Conservation (phyloP, 2,888 invertebrate genomes). For the Marasmarcha lunaedactyla region DNA sequence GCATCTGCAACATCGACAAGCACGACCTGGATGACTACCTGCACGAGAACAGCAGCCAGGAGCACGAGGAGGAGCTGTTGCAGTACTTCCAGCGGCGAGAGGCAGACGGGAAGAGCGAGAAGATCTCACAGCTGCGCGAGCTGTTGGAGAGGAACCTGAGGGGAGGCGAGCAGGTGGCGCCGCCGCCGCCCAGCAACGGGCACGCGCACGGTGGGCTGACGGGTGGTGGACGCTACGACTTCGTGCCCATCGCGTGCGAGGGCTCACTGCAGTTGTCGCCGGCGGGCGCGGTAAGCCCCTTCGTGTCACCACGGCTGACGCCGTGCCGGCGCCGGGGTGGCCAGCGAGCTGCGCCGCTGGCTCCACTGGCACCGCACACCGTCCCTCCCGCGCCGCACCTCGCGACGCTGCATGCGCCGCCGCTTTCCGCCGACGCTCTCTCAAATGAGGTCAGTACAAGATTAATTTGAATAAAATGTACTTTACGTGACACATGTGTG, state of each 20-base stretch:
- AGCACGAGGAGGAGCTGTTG: constrained; percentile 86
- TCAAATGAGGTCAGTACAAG: constrained; percentile 73
- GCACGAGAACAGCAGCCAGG: constrained; percentile 75
- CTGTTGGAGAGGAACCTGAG: constrained; percentile 72
- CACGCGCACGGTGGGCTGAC: too few relatives aligned
- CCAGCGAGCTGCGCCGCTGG: constrained; percentile 71
- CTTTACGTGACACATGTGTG: too few relatives aligned
- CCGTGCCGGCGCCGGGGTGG: constrained; percentile 36
- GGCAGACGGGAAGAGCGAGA: constrained; percentile 69
- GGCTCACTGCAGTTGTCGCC: constrained; percentile 58
- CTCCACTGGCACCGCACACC: constrained; percentile 53
- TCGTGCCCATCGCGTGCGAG: constrained; percentile 80
- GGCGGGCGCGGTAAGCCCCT: constrained; percentile 81
- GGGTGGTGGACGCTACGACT: constrained; percentile 89
- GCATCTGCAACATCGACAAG: constrained; percentile 82
- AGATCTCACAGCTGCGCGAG: constrained; percentile 80
- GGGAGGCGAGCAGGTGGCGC: constrained; percentile 20
- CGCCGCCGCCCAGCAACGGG: constrained; percentile 18
- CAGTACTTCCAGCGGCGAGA: constrained; percentile 81
- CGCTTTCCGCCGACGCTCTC: constrained; percentile 57
- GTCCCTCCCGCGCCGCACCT: constrained; percentile 23
- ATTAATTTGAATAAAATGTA: too few relatives aligned
- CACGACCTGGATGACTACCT: constrained; percentile 86
- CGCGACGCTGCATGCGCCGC: constrained; percentile 26
- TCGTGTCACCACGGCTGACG: constrained; percentile 85